Base-by-base conservation (phyloP, 2,113 vertebrate genomes). In the Phrynosoma platyrhinos region DNA sequence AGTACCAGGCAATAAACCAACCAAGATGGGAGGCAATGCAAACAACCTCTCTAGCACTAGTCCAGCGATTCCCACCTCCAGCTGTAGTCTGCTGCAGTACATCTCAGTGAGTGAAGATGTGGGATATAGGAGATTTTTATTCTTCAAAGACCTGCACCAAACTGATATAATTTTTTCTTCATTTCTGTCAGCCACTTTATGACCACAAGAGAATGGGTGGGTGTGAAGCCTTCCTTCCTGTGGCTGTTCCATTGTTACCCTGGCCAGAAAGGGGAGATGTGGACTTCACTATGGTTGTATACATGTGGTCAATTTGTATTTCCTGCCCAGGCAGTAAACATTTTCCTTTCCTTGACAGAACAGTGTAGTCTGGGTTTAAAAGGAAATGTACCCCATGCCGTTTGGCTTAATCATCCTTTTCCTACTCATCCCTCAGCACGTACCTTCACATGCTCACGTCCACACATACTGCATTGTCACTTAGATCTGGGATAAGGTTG, bases 201-300 rank as follows among this genome's bases (percentile, higher is more conserved):
- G 79, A 88, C 87, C 0, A 66, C 40, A 27, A 52, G 66, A 91
- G 88, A 87, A 75, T 88, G 14, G 1, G 0, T 86, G 18, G 55
- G 69, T 32, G 25, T 1, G 66, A 6, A 92, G 71, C 79, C 78
- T 90, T 82, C 13, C 47, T 82, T 85, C 0, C 85, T 32, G 2
- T 40, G 72, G 86, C 78, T 88, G 85, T 64, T 0, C 82, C 83
- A 88, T 89, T 89, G 86, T 89, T 93, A 89, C 84, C 10, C 76
- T 87, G 89, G 90, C 93, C 68, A 0, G 92, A 94, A 92, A 88
- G 90, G 92, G 92, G 92, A 94, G 83, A 86, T 93, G 92, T 81
- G 92, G 93, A 91, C 93, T 94, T 74, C 89, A 58, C 87, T 42
- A 90, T 87, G 85, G 88, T 91, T 92, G 40, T 88, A 85, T 91